Base-by-base conservation (phyloP, 1,140 invertebrate genomes). In the Calephelis virginiensis region DNA sequence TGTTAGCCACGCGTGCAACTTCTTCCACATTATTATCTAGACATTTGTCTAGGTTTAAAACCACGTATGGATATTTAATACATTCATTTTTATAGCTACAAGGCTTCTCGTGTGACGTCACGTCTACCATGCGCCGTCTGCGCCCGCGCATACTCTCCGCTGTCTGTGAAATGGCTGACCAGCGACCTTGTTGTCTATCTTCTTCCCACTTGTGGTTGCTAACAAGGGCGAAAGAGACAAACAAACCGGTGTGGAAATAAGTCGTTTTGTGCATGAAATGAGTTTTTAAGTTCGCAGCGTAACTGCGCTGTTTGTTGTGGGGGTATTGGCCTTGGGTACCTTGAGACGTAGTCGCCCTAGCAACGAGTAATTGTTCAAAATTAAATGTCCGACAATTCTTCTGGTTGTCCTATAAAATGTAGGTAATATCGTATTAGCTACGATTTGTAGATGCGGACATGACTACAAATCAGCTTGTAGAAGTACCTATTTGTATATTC, bases 101-200 rank as follows among this genome's bases (percentile, higher is more conserved):
- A 89, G 81, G 86, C 79, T 83, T 83, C 80, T 77, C 74, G 83
- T 69, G 77, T 89, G 80, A 89, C 86, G 85, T 87, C 85, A 89
- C 76, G 76, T 75, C 79, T 76, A 72, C 73, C 74, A 72, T 67
- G 73, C 80, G 81, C 76, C 73, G 85, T 85, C 86, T 85, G 83
- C 86, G 84, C 78, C 73, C 77, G 79, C 81, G 78, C 82, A 70
- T 68, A 50, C 71, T 69, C 71, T 81, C 80, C 79, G 77, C 83
- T 78, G 85, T 86, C 84, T 89, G 83, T 78, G 83, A 83, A 85
- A 78, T 81, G 84, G 84, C 81, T 90, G 85, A 86, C 86, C 86
- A 81, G 86, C 86, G 86, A 90, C 87, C 87, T 90, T 90, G 87
- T 89, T 78, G 73, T 73, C 73, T 70, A 67, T 85, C 82, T 72